phyloP scores from a whole-genome alignment of 2,888 invertebrate species.

The Sericinus montela region DNA sequence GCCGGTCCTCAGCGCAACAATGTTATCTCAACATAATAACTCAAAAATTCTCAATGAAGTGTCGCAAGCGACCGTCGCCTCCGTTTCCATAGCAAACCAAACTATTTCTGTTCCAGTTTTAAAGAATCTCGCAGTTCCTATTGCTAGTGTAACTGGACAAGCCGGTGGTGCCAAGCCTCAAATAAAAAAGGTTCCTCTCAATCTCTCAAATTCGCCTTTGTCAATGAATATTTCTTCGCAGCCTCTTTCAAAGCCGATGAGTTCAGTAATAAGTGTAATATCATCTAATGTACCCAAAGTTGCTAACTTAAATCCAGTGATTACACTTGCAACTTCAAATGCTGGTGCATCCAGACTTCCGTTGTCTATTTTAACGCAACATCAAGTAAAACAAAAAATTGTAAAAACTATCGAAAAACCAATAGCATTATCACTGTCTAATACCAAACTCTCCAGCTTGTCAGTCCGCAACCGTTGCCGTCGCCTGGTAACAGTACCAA shows the following conservation, averaged over 20 bases:
- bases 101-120: conserved; percentile 72
- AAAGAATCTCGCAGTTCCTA: conserved; percentile 62
- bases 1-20: conserved; percentile 56
- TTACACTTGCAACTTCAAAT: conserved; percentile 57
- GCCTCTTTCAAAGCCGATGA: conserved; percentile 58
- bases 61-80: conserved; percentile 79
- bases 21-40: conserved; percentile 59
- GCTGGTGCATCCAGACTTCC: conserved; percentile 57
- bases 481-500: conserved; percentile 67
- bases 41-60: conserved; percentile 76
- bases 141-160: conserved; percentile 45
- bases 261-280: conserved; percentile 72
- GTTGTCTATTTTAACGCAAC: conserved; percentile 65
- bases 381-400: conserved; percentile 73
- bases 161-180: conserved; percentile 43
- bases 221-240: conserved; percentile 58
- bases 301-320: conserved; percentile 57
- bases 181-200: conserved; percentile 58
- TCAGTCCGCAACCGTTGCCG: conserved; percentile 75
- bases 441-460: conserved; percentile 76
- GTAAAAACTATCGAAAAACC: conserved; percentile 73
- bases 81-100: conserved; percentile 74
- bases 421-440: conserved; percentile 71
- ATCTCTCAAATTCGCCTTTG: conserved; percentile 54
- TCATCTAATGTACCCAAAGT: conserved; percentile 64